Evolutionary conservation across 2,797 vertebrate genomes (phyloP).

Genomic region (Momotus momota): DNA sequence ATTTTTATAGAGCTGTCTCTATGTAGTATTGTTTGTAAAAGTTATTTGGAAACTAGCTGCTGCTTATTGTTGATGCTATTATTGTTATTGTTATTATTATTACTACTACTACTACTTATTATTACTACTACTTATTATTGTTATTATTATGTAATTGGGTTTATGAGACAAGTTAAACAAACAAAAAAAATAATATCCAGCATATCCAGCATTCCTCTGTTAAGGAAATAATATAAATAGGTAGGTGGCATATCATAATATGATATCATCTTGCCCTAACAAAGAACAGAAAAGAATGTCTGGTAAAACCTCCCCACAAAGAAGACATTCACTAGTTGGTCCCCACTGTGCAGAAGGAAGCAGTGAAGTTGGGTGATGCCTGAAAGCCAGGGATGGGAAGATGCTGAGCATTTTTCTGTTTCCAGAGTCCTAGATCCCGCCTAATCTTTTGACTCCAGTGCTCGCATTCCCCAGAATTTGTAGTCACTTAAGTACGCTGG

Average conservation of each 20-base stretch:
- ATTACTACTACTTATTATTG: neutral
- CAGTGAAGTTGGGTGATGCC: neutral
- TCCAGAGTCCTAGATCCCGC: neutral
- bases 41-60: neutral
- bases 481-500: neutral
- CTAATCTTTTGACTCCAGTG: neutral
- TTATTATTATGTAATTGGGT: neutral
- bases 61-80: neutral
- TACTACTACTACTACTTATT: neutral
- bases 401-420: neutral
- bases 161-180: neutral
- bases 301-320: neutral
- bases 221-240: neutral
- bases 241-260: neutral
- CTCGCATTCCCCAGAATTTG: neutral
- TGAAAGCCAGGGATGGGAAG: neutral
- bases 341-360: neutral
- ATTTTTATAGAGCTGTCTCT: neutral
- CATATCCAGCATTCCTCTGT: neutral
- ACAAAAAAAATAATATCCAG: neutral
- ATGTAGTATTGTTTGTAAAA: neutral
- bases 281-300: neutral
- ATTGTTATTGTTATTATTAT: neutral
- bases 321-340: neutral
- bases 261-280: neutral